Base-by-base conservation (phyloP, 92 coral and sea anemone genomes). In the Meandrina meandrites region DNA sequence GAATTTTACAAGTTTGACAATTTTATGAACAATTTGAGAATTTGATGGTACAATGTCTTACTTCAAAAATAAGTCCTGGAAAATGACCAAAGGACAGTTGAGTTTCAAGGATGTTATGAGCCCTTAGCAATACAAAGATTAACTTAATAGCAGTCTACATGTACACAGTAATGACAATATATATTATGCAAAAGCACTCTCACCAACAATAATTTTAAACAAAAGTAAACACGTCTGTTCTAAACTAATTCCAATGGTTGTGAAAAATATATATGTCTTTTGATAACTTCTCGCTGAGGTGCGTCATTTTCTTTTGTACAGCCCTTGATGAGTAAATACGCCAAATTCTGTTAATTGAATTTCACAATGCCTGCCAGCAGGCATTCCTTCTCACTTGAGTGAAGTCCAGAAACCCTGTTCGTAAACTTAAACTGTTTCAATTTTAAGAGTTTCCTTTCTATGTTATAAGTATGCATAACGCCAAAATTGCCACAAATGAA, bases 281-380 rank as follows among this genome's bases (percentile, higher is more conserved):
- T 84, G 58, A 42, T 22, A 84, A 45, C 88, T 76, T 78, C 88
- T 76, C 80, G 56, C 17, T 10, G 88, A 85, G 88, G 68, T 85
- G 77, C 67, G 70, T 78, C 24, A 85, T 45, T 85, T 62, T 48
- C n/a, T 31, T n/a, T 85, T 66, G 67, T 64, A 76, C 76, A 85
- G 81, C 28, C 82, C 72, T 74, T 45, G 62, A 45, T 40, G 82
- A 68, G 64, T 66, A 76, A 28, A 77, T 56, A 75, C 28, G 27
- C 21, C 42, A 48, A 66, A 85, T 42, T 85, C 75, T 76, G 54
- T 62, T 76, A 37, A 77, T 64, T 85, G 88, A 85, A 85, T 77
- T 45, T 76, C n/a, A 30, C 42, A 53, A 40, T 76, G 82, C 82
- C 88, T 64, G 88, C 88, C 88, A 42, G 88, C 88, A 85, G 88